Conservation (phyloP, 2,113 vertebrate species). For the Tachuris rubrigastra region DNA sequence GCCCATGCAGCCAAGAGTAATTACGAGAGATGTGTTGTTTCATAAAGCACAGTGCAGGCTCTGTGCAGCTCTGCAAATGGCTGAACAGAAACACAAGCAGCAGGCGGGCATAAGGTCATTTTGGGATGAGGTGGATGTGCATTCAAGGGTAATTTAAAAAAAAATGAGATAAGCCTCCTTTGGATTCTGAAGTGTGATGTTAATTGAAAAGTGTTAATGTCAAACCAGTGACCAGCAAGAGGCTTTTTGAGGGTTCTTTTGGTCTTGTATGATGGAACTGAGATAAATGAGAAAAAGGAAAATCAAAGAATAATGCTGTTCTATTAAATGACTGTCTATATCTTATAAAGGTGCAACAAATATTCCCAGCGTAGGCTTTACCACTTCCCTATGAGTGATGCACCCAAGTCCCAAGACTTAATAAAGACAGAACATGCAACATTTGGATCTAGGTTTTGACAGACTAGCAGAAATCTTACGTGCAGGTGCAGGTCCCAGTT, state of each 20-base stretch:
- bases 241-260: neutral
- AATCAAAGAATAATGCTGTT: neutral
- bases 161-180: neutral
- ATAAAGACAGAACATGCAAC: neutral
- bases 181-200: neutral
- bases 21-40: neutral
- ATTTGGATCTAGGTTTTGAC: neutral
- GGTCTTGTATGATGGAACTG: neutral
- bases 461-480: neutral
- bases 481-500: neutral
- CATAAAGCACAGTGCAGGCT: neutral
- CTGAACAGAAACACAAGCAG: neutral
- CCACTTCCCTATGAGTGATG: neutral
- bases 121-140: neutral
- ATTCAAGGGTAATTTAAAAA: neutral
- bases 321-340: neutral
- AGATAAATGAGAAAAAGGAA: neutral
- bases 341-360: neutral
- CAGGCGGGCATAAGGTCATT: neutral
- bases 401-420: neutral
- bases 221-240: fast-evolving
- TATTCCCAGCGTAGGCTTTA: neutral
- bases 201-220: neutral
- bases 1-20: neutral
- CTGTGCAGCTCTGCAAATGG: neutral